phyloP scores from a whole-genome alignment of 2,888 invertebrate genomes.

The Metacarcinus magister region DNA sequence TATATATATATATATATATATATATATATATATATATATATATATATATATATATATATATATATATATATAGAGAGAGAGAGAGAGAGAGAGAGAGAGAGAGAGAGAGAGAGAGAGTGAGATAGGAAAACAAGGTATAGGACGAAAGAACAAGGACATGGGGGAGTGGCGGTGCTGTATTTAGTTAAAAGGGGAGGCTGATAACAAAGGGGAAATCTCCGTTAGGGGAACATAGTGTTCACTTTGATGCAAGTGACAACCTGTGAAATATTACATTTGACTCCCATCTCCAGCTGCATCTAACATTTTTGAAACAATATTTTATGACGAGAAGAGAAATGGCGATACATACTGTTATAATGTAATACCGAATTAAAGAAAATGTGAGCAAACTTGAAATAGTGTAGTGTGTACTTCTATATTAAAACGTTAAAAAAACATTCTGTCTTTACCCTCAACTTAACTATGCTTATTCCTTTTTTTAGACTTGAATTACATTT shows the following conservation, averaged over 20 bases:
- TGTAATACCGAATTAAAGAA: too few relatives aligned
- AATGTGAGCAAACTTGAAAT: too few relatives aligned
- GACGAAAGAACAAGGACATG: not conserved
- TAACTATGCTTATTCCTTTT: not conserved
- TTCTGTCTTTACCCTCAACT: not conserved
- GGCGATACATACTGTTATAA: too few relatives aligned
- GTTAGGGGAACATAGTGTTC: not conserved
- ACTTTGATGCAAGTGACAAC: not conserved
- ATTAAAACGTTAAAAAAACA: too few relatives aligned
- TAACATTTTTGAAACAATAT: not conserved
- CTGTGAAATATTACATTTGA: not conserved
- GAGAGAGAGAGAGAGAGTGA: not conserved
- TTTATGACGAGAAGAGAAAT: not conserved
- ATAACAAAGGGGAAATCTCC: not conserved
- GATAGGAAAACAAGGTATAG: not conserved
- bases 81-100: not conserved
- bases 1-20: too few relatives aligned
- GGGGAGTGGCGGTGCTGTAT: not conserved
- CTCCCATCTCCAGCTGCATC: not conserved
- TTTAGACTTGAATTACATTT: not conserved
- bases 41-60: too few relatives aligned
- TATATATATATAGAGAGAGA: too few relatives aligned
- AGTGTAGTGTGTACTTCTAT: too few relatives aligned
- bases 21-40: too few relatives aligned
- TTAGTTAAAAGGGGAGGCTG: not conserved